Evolutionary conservation across 2,888 invertebrate genomes (phyloP), one percentile per base, ranked within the genome.

Genomic region (Cylloceria caligata): DNA sequence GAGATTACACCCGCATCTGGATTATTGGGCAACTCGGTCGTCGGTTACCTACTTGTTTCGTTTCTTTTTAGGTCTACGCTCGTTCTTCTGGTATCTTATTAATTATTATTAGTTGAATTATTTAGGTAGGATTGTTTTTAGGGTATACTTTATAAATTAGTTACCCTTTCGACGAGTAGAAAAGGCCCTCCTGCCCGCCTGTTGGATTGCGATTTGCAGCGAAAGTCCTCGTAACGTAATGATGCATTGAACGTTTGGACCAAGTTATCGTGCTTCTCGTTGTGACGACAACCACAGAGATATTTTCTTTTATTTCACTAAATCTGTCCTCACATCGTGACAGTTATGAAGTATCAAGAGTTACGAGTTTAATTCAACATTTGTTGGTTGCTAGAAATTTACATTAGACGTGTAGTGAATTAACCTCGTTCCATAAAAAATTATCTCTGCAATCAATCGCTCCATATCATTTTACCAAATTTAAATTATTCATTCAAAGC

Each of bases 91-190:
- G 84, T 89, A 89, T 87, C 86, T 88, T 88, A 88, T 76, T 30
- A 86, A 88, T 88, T 86, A 75, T 79, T 78, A 81, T 87, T 87
- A 87, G 87, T 87, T 89, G 83, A 76, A 86, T 88, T 82, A 87
- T 88, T 88, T 84, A 88, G 89, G 84, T 90, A 89, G 89, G 89
- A 88, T 89, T 90, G 89, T 88, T 87, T 87, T 86, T 90, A 90
- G 90, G 89, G 84, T 78, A 81, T 49, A 74, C 13, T 78, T 64
- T 47, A 45, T n/a, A 24, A 60, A 72, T 60, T 72, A 72, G 72
- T 72, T 45, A 60, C 87, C 88, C 85, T 88, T 84, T 83, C 83
- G 88, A 88, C 86, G 89, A 88, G 91, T 91, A 90, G 90, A 89
- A 87, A 86, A 86, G 81, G 84, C 57, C 34, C 30, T 88, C 84